Conservation (phyloP, 2,797 vertebrate species). For the Lepus oiostolus region DNA sequence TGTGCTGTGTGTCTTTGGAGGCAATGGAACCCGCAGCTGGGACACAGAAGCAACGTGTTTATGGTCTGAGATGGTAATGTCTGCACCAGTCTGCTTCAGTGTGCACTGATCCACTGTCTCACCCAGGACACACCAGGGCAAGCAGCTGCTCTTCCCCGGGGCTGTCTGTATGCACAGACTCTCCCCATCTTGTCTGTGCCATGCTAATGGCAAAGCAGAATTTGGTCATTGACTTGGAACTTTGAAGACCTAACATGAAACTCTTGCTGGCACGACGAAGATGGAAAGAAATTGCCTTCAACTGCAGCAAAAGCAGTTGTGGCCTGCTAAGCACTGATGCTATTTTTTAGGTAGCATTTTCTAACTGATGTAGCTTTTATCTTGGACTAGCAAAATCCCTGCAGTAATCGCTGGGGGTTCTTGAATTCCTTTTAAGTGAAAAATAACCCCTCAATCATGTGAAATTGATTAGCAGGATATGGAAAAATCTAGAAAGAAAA, state of each 20-base stretch:
- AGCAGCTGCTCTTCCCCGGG: not conserved
- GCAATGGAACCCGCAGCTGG: not conserved
- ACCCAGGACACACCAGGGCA: not conserved
- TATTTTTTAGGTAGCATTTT: not conserved
- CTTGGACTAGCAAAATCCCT: not conserved
- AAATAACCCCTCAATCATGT: not conserved
- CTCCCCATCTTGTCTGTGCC: not conserved
- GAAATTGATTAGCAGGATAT: not conserved
- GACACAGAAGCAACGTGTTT: not conserved
- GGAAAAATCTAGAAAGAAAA: not conserved
- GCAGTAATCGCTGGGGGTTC: not conserved
- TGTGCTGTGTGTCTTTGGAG: not conserved
- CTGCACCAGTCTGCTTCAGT: not conserved
- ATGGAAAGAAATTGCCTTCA: not conserved
- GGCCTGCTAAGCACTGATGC: not conserved
- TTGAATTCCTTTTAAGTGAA: slow-evolving; percentile 50
- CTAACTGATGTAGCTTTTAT: not conserved
- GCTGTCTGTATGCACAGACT: not conserved
- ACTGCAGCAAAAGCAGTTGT: not conserved
- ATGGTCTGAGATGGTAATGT: not conserved
- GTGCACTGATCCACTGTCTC: not conserved
- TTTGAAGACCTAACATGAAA: not conserved
- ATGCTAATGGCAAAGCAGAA: not conserved
- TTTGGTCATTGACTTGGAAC: not conserved
- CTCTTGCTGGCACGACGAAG: not conserved